Base-by-base conservation (phyloP, 1,140 invertebrate genomes). In the Asobara japonica region DNA sequence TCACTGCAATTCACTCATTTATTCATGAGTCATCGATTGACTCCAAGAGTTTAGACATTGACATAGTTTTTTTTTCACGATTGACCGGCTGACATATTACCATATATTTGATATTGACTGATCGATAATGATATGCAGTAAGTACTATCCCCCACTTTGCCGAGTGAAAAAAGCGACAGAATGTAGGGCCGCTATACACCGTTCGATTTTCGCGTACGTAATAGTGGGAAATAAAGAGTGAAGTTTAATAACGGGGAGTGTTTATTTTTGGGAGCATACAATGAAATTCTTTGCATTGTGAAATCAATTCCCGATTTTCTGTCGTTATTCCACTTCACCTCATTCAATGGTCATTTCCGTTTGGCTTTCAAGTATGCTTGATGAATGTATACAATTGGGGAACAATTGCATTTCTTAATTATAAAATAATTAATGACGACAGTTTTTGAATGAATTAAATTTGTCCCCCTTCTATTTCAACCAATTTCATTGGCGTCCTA, bases 31-130 rank as follows among this genome's bases (percentile, higher is more conserved):
- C 22, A 51, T 51, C 8, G 45, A n/a, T 3, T 51, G 51, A 56
- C 22, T 56, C 20, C 3, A 6, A 27, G 22, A 22, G 51, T 56
- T 38, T 41, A 65, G 64, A 65, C 64, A 65, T 38, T 38, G 64
- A 65, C 64, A 65, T 31, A 38, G 64, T 65, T 38, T 65, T 65
- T 29, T 16, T 30, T 25, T 65, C 31, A 18, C 36, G 64, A 65
- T 65, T 20, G 64, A 41, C 18, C 64, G 16, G n/a, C 29, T 65
- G 18, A 38, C 30, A 65, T 38, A 65, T 38, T 65, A 41, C 20
- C 61, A 36, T 36, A 64, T 11, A 56, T 56, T 56, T 56, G 51
- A 56, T 56, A 25, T 4, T 25, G 22, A 22, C 22, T 3, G 20
- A 56, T 56, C 51, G 51, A 56, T 56, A 56, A 18, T 56, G 25